Percentiles rank a stretch among this genome's conserved stretches.
phyloP scores from a whole-genome alignment of 2,113 vertebrate genomes.

The Oenanthe oenanthe region DNA sequence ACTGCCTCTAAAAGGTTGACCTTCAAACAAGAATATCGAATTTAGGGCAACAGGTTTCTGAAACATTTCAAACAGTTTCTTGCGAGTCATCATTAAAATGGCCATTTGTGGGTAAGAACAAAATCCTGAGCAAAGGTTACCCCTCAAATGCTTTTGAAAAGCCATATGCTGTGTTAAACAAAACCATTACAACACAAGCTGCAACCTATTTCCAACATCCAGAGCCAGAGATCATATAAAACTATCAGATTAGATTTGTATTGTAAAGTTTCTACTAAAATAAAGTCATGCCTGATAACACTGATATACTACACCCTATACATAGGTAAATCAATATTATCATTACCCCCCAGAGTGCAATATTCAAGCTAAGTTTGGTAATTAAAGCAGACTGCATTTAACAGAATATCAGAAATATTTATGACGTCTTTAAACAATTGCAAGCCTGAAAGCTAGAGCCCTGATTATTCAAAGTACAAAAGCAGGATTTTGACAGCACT shows the following conservation, averaged over 20 bases:
- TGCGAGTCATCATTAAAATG: slow-evolving; percentile 11
- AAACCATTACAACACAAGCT: slow-evolving; percentile 24
- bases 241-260: slow-evolving; percentile 41
- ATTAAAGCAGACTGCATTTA: slow-evolving; percentile 33
- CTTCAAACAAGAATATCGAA: slow-evolving; percentile 27
- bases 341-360: not conserved
- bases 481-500: not conserved
- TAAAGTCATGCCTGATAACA: slow-evolving; percentile 9
- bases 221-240: slow-evolving; percentile 28
- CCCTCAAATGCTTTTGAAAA: slow-evolving; percentile 25
- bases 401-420: slow-evolving; percentile 30
- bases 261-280: not conserved
- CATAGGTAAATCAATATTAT: not conserved
- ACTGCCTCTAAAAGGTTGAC: not conserved
- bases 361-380: not conserved
- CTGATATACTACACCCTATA: not conserved
- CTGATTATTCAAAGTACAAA: slow-evolving; percentile 13
- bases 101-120: not conserved
- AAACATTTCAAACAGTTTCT: slow-evolving; percentile 19
- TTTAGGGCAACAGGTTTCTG: not conserved
- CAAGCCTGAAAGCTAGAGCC: not conserved
- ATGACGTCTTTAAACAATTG: slow-evolving; percentile 40
- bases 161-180: not conserved
- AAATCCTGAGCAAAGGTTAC: slow-evolving; percentile 28
- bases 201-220: slow-evolving; percentile 17